These are phyloP conservation scores for Silurus glanis DNA, from an alignment of 2,113 vertebrate genomes.

Conservation along the genomic window DNA sequence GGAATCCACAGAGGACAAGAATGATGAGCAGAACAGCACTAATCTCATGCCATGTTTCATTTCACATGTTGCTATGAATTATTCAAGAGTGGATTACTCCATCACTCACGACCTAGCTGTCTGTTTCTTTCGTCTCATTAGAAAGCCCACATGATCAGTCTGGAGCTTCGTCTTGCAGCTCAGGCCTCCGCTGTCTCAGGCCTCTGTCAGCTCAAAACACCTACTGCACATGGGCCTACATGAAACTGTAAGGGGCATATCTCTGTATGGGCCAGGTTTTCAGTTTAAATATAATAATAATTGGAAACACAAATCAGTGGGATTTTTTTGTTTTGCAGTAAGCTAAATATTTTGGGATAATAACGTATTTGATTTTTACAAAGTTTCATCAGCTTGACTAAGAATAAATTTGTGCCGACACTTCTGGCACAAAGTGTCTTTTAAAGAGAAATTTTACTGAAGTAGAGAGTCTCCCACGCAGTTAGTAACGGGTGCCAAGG, in stretches of 20 bases:
- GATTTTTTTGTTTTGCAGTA: background rate
- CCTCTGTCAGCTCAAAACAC: background rate
- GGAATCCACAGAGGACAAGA: conserved; percentile 40
- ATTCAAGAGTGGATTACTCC: conserved; percentile 53
- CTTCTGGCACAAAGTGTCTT: conserved; percentile 6
- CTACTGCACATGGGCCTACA: background rate
- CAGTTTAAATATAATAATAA: background rate
- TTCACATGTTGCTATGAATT: conserved; percentile 57
- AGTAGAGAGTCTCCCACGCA: conserved; percentile 18
- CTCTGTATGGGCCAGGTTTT: background rate
- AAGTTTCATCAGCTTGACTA: background rate
- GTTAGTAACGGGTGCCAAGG: conserved; percentile 27
- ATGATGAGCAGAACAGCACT: conserved; percentile 46
- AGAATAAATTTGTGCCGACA: background rate
- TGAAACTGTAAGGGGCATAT: background rate
- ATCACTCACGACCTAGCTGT: conserved; percentile 49
- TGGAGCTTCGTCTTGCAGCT: conserved; percentile 36
- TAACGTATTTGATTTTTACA: background rate
- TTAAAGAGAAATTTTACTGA: conserved; percentile 24
- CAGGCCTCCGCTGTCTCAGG: conserved; percentile 14
- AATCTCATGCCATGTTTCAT: conserved; percentile 56
- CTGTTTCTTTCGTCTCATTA: conserved; percentile 48
- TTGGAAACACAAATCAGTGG: background rate
- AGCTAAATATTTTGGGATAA: background rate
- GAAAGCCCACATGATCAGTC: conserved; percentile 42